phyloP scores from a whole-genome alignment of 2,888 invertebrate genomes.

The Mellilla xanthometata region DNA sequence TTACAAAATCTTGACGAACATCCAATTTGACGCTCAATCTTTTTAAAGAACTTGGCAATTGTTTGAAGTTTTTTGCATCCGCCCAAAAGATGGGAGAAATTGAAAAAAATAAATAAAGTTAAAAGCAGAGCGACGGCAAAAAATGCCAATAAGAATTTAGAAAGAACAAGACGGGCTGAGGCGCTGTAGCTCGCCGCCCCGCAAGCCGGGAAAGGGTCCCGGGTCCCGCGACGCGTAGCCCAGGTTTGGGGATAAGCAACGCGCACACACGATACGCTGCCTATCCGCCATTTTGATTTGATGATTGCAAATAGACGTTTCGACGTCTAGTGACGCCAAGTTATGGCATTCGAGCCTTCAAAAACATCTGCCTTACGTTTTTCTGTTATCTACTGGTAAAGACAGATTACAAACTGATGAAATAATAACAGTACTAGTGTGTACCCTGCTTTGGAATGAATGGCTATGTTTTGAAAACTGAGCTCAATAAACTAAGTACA shows the following conservation, averaged over 20 bases:
- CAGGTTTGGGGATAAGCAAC: conserved; percentile 31
- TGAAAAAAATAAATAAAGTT: neutral
- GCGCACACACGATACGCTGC: conserved; percentile 32
- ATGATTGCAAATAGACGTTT: conserved; percentile 27
- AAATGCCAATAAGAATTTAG: conserved; percentile 30
- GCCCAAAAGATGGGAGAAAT: conserved; percentile 14
- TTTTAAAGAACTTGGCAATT: conserved; percentile 27
- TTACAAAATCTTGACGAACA: neutral
- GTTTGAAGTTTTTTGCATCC: conserved; percentile 11
- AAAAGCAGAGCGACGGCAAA: conserved; percentile 13
- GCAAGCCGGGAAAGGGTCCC: conserved; percentile 45
- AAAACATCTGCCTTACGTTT: conserved; percentile 14
- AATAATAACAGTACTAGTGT: conserved; percentile 1
- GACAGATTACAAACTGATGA: conserved; percentile 5
- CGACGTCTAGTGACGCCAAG: conserved; percentile 12
- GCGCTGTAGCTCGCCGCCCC: conserved; percentile 37
- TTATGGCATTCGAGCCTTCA: conserved; percentile 8
- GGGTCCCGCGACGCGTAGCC: too few species aligned
- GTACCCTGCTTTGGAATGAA: neutral
- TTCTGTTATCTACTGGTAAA: conserved; percentile 6
- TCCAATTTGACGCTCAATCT: conserved; percentile 14
- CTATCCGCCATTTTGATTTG: conserved; percentile 52
- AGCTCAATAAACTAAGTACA: too few species aligned
- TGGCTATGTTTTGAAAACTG: too few species aligned
- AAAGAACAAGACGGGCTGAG: conserved; percentile 28